A percentile compares a stretch with the other conserved stretches of the same genome.
These are phyloP conservation scores for Ophiodon elongatus DNA, from an alignment of 2,113 vertebrate genomes.

Conservation along the genomic window DNA sequence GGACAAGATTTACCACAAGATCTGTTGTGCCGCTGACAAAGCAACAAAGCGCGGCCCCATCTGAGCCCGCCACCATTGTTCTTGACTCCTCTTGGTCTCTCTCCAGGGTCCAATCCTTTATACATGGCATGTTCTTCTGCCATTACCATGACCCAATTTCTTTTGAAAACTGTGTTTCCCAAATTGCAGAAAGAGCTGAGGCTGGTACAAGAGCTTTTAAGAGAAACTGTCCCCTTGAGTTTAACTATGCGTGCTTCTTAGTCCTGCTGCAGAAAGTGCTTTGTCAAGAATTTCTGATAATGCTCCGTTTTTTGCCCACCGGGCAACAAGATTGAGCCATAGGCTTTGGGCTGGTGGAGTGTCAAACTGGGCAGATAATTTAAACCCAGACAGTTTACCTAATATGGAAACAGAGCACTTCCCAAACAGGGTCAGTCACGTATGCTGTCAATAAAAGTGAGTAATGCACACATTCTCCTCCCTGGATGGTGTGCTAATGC, in stretches of 20 bases:
- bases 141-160: constrained; percentile 78
- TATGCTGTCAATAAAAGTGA: constrained; percentile 7
- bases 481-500: not conserved
- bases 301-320: constrained; percentile 56
- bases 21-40: constrained; percentile 62
- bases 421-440: constrained; percentile 15
- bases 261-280: constrained; percentile 74
- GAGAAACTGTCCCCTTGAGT: constrained; percentile 79
- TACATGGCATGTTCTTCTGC: constrained; percentile 73
- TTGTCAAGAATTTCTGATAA: constrained; percentile 77
- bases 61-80: constrained; percentile 64
- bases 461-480: constrained; percentile 1
- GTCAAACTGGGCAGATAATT: constrained; percentile 18
- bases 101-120: constrained; percentile 70
- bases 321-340: constrained; percentile 52
- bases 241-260: constrained; percentile 74
- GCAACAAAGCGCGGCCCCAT: constrained; percentile 51
- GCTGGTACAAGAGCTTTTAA: constrained; percentile 75
- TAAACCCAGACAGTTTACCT: constrained; percentile 41
- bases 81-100: constrained; percentile 61
- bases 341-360: constrained; percentile 34
- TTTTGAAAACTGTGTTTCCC: constrained; percentile 74
- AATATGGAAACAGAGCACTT: constrained; percentile 30
- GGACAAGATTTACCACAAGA: constrained; percentile 60
- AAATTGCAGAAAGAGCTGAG: constrained; percentile 71